Evolutionary conservation across 1,140 invertebrate genomes (phyloP), one percentile per base, ranked within the genome.

Genomic region (Lutraria rhynchaena): DNA sequence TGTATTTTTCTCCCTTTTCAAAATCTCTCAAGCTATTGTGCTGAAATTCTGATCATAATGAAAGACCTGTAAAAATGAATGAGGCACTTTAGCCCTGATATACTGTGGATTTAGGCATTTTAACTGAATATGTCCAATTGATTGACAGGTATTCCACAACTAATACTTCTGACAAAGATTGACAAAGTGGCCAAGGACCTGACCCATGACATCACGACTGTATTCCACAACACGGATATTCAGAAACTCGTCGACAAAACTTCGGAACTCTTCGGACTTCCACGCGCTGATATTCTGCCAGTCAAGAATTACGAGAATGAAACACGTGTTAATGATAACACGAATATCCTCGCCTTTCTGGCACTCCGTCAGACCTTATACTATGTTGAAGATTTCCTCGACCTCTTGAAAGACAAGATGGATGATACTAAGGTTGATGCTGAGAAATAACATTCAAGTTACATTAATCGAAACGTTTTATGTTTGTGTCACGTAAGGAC

Each of bases 231-330:
- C 49, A 13, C 1, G 17, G 60, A 13, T 24, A 35, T 82, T 1
- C 15, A 65, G 9, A 60, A 73, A n/a, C 46, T 22, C 13, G 80
- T 73, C n/a, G 49, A 63, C 5, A 53, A 65, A 57, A 58, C 70
- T 3, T 73, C 69, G 9, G 44, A 82, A 60, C 22, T 76, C 17
- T 33, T 82, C 7, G 71, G 71, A 3, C 41, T 82, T 27, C 81
- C 81, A 4, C 60, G 61, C 3, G 33, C 29, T 19, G 44, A 69
- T 27, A 33, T 82, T 53, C 46, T 82, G 17, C 73, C 73, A 7
- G 53, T 75, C 13, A 75, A 82, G 51, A 75, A 76, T 51, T 82
- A 76, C 71, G 61, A 70, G 29, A 69, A 49, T 3, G 81, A 76
- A 49, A 33, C 29, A 29, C 51, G 69, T 51, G 19, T 76, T n/a